Conservation (phyloP, 2,797 vertebrate species). For the Crotalus adamanteus region DNA sequence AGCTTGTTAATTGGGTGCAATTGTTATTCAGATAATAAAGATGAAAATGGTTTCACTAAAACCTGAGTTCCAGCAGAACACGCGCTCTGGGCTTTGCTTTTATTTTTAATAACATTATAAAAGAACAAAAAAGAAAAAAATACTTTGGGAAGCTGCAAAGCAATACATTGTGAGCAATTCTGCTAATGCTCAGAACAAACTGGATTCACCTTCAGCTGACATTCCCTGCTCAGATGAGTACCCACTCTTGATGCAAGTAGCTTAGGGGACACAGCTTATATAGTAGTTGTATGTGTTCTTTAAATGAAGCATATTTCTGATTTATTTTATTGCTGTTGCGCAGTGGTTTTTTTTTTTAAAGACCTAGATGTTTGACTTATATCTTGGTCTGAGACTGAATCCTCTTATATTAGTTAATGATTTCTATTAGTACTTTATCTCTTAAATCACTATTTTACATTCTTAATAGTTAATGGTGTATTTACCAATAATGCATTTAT, state of each 20-base stretch:
- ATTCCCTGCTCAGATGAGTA: conserved; percentile 1
- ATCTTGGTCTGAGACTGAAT: conserved; percentile 35
- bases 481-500: conserved; percentile 36
- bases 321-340: conserved; percentile 45
- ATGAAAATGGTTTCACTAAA: neutral
- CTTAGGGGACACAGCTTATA: conserved; percentile 22
- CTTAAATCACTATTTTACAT: conserved; percentile 38
- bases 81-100: neutral
- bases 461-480: conserved; percentile 23
- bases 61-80: conserved; percentile 3
- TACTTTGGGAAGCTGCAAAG: conserved; percentile 3
- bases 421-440: conserved; percentile 46
- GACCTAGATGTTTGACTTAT: conserved; percentile 38
- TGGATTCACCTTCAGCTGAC: conserved; percentile 38
- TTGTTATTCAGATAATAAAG: neutral
- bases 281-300: neutral
- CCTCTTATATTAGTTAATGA: conserved; percentile 35
- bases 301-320: conserved; percentile 31
- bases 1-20: neutral
- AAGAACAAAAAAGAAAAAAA: conserved; percentile 13
- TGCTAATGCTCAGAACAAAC: neutral
- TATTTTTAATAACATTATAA: neutral
- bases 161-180: conserved; percentile 12
- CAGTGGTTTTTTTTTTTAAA: conserved; percentile 8
- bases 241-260: conserved; percentile 8